These are phyloP conservation scores for Drosophila bocki DNA, from an alignment of 1,140 invertebrate genomes.

Conservation along the genomic window DNA sequence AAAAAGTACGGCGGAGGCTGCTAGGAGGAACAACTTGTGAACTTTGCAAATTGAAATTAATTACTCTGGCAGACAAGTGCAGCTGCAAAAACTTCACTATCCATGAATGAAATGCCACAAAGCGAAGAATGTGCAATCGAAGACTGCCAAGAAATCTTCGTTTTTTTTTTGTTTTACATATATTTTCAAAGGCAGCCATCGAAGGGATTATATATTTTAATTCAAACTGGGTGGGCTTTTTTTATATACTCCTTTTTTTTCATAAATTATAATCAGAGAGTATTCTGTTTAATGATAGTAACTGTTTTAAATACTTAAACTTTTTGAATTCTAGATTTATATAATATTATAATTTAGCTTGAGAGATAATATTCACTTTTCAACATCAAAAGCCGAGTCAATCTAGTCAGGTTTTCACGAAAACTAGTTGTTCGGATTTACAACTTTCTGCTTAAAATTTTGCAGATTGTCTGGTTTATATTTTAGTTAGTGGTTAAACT, in stretches of 20 bases:
- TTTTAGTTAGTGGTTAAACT: too few relatives aligned
- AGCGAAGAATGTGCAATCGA: slow-evolving; percentile 13
- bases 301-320: neutral
- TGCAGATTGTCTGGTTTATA: too few relatives aligned
- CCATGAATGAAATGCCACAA: slow-evolving; percentile 26
- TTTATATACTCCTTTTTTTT: too few relatives aligned
- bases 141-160: neutral
- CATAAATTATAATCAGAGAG: neutral
- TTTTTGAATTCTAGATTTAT: neutral
- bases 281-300: neutral
- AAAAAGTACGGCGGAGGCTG: slow-evolving; percentile 7
- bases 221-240: neutral
- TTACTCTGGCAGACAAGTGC: slow-evolving; percentile 55
- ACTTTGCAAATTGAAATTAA: slow-evolving; percentile 82
- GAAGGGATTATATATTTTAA: slow-evolving; percentile 3
- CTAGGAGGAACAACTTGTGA: slow-evolving; percentile 62
- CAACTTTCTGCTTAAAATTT: too few relatives aligned
- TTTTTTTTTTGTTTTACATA: neutral
- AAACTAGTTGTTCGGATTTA: too few relatives aligned
- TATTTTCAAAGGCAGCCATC: neutral
- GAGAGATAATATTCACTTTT: too few relatives aligned
- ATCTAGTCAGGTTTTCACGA: neutral
- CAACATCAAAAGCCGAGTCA: neutral
- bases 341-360: neutral
- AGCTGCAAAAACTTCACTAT: slow-evolving; percentile 18